These are phyloP conservation scores for Nezara viridula DNA, from an alignment of 2,888 invertebrate species.

Conservation along the genomic window DNA sequence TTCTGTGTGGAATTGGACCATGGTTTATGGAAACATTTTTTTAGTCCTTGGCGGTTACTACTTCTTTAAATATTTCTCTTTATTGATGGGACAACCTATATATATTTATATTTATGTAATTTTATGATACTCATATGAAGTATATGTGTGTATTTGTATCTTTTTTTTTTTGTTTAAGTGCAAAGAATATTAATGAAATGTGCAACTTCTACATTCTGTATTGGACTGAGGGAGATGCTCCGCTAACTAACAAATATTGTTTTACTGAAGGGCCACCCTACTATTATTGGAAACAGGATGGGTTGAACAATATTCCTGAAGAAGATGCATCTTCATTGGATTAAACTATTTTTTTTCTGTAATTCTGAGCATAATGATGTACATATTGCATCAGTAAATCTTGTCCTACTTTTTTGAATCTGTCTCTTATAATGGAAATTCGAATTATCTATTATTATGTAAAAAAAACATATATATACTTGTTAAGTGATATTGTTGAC, in stretches of 20 bases:
- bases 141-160: not conserved
- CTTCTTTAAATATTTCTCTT: too few species aligned
- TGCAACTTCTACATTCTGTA: conserved; percentile 97
- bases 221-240: conserved; percentile 83
- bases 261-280: conserved; percentile 87
- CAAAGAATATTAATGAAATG: conserved; percentile 92
- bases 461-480: too few species aligned
- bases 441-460: not conserved
- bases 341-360: conserved; percentile 64
- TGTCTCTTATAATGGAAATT: not conserved
- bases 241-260: conserved; percentile 84
- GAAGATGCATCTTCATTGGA: conserved; percentile 76
- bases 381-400: not conserved
- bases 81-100: too few species aligned
- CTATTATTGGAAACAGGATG: conserved; percentile 84
- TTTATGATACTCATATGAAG: too few species aligned
- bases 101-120: too few species aligned
- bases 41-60: too few species aligned
- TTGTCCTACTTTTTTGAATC: not conserved
- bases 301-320: conserved; percentile 83
- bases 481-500: too few species aligned
- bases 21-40: too few species aligned
- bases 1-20: too few species aligned
- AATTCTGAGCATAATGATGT: not conserved
- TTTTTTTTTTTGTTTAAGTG: conserved; percentile 68